phyloP scores from a whole-genome alignment of 2,888 invertebrate species.

The Hyposoter dolosus region DNA sequence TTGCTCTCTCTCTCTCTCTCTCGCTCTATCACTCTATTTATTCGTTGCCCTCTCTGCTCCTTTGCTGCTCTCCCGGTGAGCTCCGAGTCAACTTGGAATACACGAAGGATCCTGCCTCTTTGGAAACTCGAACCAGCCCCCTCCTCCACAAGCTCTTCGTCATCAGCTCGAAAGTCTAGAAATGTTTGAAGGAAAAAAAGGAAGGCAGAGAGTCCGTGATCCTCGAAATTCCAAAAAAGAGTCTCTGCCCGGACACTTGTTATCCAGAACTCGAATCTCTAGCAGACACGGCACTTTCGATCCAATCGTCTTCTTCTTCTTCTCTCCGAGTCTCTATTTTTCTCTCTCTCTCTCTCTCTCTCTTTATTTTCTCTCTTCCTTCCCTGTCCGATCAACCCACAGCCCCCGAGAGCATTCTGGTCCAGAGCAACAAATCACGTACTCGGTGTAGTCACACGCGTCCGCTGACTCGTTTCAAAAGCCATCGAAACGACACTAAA shows the following conservation, averaged over 20 bases:
- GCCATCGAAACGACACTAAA: slow-evolving; percentile 57
- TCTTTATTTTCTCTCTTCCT: not conserved
- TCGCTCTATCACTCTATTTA: slow-evolving; percentile 33
- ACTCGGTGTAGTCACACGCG: slow-evolving; percentile 56
- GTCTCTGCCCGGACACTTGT: slow-evolving; percentile 63
- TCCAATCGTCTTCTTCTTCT: slow-evolving; percentile 48
- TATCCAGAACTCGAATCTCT: slow-evolving; percentile 63
- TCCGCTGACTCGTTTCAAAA: slow-evolving; percentile 47
- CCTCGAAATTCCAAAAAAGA: slow-evolving; percentile 66
- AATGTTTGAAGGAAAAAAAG: slow-evolving; percentile 26
- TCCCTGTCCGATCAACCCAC: slow-evolving; percentile 59
- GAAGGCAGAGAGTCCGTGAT: slow-evolving; percentile 42
- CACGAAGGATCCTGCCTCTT: slow-evolving; percentile 66
- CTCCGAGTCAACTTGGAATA: slow-evolving; percentile 42
- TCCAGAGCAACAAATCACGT: slow-evolving; percentile 63
- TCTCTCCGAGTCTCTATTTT: slow-evolving; percentile 44
- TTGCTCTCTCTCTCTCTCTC: slow-evolving; percentile 27
- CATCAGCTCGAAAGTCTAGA: slow-evolving; percentile 33
- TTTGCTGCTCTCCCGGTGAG: slow-evolving; percentile 60
- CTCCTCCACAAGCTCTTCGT: slow-evolving; percentile 32
- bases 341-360: slow-evolving; percentile 20
- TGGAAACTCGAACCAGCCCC: slow-evolving; percentile 67
- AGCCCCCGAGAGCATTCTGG: slow-evolving; percentile 62
- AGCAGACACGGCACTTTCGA: slow-evolving; percentile 53
- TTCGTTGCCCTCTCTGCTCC: not conserved